Evolutionary conservation across 2,113 vertebrate species (phyloP).

Genomic region (Odontophorus gujanensis): DNA sequence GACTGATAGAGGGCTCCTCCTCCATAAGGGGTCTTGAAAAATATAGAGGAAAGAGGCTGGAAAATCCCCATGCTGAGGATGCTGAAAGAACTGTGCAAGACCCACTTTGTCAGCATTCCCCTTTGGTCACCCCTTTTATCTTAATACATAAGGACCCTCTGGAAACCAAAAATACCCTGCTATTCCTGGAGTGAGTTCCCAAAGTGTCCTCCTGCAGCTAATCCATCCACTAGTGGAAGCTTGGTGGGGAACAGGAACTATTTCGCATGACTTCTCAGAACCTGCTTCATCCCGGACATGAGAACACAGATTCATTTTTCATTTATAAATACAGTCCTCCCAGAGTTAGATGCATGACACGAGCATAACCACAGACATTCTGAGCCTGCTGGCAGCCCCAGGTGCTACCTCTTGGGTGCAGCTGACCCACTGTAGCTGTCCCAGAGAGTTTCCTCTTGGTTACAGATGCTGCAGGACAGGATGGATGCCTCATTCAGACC

Average conservation of each 20-base stretch:
- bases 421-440: background rate
- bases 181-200: background rate
- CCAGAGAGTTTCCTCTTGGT: background rate
- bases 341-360: background rate
- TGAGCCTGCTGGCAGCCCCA: background rate
- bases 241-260: accelerated
- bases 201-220: background rate
- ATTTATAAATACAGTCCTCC: background rate
- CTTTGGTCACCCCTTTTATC: background rate
- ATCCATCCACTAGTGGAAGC: accelerated
- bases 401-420: accelerated
- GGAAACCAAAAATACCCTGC: background rate
- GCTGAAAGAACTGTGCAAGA: accelerated
- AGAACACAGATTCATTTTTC: background rate
- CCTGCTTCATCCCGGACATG: background rate
- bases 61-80: accelerated
- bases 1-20: accelerated
- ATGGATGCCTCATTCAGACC: background rate
- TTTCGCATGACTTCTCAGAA: background rate
- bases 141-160: background rate
- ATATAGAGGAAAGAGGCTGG: background rate
- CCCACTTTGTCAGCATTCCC: background rate
- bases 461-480: background rate
- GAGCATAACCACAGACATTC: background rate
- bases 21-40: accelerated